Evolutionary conservation across 2,888 invertebrate species (phyloP), one percentile per base, ranked within the genome.

Genomic region (Tipula helvola): DNA sequence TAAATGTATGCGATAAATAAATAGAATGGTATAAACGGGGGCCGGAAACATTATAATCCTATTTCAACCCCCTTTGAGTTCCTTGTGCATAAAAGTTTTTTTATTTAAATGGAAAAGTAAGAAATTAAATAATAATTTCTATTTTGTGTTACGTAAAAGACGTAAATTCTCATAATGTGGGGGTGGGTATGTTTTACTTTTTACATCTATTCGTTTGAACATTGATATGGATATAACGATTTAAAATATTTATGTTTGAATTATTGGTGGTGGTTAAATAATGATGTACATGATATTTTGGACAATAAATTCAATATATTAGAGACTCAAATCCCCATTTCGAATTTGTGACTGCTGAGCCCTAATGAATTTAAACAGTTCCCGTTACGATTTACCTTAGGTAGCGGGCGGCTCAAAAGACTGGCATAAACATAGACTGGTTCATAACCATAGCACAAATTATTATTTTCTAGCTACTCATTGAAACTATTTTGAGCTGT

Each of bases 111-210:
- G 71, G 71, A 71, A 71, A 71, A 71, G 52, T 71, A 71, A 71
- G 71, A 71, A 71, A 71, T 71, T 71, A 71, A 71, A 71, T 71
- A 71, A 71, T 71, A 71, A 71, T 71, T 71, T 71, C 71, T 71
- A 10, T 71, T 71, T 71, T 71, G 28, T 71, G 10, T 71, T 57
- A 57, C 52, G 16, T 57, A 57, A 52, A 52, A 71, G 71, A 71
- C 71, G 28, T 71, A 71, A 71, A 71, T 28, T 71, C 71, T 28
- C 28, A 71, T 71, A 71, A 71, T 71, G 71, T 28, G 71, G 71
- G 71, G 71, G 71, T 71, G 5, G 10, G 16, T 13, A 52, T 71
- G 28, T 71, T 28, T 28, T 1, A 10, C 28, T 10, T 71, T 71
- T 28, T 71, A 10, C 3, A 28, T 71, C 4, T 71, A 57, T 57